phyloP scores from a whole-genome alignment of 1,140 invertebrate species.

The Amphibalanus amphitrite region DNA sequence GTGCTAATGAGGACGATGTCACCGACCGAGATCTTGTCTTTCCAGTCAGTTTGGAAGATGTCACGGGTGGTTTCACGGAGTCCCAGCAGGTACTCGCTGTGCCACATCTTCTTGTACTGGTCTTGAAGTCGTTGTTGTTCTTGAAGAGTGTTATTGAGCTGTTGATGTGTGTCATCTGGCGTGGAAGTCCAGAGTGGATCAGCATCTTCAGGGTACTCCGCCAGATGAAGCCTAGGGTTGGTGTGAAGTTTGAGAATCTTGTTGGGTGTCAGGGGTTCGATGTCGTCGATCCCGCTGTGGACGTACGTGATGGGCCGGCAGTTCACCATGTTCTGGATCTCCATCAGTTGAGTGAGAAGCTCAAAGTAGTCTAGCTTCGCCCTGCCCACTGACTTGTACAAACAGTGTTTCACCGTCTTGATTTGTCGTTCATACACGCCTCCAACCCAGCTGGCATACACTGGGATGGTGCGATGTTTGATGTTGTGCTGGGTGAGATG shows the following conservation, averaged over 20 bases:
- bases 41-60: not conserved
- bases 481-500: not conserved
- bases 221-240: not conserved
- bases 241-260: not conserved
- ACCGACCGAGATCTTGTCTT: not conserved
- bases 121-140: not conserved
- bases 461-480: not conserved
- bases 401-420: not conserved
- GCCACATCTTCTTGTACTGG: not conserved
- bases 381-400: not conserved
- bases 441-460: not conserved
- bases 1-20: not conserved
- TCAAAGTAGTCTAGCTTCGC: not conserved
- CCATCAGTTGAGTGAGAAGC: not conserved
- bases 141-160: not conserved
- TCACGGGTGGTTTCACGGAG: not conserved
- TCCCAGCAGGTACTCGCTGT: not conserved
- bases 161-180: not conserved
- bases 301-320: not conserved
- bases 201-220: not conserved
- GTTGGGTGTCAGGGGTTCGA: not conserved
- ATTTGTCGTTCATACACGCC: not conserved
- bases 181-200: not conserved
- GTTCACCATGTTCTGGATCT: not conserved
- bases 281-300: not conserved